Percentiles rank a stretch among this genome's conserved stretches.
These are phyloP conservation scores for Phengaris arion DNA, from an alignment of 2,888 invertebrate genomes.

Conservation along the genomic window DNA sequence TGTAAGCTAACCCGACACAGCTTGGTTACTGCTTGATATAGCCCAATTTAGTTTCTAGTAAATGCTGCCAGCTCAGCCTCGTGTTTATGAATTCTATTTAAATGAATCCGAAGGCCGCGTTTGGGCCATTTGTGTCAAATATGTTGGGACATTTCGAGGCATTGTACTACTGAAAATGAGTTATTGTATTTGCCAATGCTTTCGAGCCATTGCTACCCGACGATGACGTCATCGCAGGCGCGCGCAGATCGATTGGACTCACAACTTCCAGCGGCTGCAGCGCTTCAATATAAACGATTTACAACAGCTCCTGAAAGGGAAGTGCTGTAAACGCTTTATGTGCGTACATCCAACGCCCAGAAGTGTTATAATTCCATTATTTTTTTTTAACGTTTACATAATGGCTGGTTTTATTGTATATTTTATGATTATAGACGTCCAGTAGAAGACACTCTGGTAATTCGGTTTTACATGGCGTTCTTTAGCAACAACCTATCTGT, in stretches of 20 bases:
- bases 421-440: neutral
- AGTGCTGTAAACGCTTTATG: constrained; percentile 53
- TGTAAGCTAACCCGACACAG: neutral
- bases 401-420: neutral
- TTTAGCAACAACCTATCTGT: too few species aligned
- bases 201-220: constrained; percentile 51
- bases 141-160: constrained; percentile 36
- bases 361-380: constrained; percentile 25
- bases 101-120: neutral
- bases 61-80: neutral
- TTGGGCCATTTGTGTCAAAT: constrained; percentile 22
- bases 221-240: constrained; percentile 71
- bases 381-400: constrained; percentile 19
- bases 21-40: neutral
- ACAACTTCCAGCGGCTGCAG: constrained; percentile 61
- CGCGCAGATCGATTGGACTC: constrained; percentile 73
- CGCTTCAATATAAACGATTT: constrained; percentile 37
- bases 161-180: constrained; percentile 40
- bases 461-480: neutral
- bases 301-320: constrained; percentile 27
- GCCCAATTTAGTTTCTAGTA: neutral
- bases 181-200: constrained; percentile 43
- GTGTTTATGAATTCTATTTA: constrained; percentile 13
- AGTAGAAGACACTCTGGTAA: neutral
- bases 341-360: neutral